phyloP scores from a whole-genome alignment of 2,113 vertebrate genomes.

The Saimiri boliviensis region DNA sequence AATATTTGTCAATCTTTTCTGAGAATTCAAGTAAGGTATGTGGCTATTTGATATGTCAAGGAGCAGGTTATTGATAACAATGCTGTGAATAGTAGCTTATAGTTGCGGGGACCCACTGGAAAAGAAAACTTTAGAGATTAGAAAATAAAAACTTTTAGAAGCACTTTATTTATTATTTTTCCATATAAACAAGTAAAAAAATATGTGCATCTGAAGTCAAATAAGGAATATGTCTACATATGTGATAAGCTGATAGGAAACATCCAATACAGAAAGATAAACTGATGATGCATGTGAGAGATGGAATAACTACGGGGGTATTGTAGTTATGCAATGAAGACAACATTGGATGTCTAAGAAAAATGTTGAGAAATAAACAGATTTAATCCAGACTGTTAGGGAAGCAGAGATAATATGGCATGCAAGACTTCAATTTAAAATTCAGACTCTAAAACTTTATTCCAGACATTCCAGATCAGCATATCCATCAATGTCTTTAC shows the following conservation, averaged over 20 bases:
- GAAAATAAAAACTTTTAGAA: not conserved
- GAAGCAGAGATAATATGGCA: not conserved
- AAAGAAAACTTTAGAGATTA: not conserved
- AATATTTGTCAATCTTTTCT: not conserved
- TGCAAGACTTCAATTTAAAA: not conserved
- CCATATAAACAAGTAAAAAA: not conserved
- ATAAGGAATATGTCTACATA: not conserved
- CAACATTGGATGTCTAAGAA: not conserved
- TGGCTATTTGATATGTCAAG: not conserved
- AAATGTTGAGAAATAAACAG: not conserved
- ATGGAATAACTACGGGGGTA: accelerated
- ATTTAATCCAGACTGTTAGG: not conserved
- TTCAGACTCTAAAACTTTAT: not conserved
- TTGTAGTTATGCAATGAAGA: not conserved
- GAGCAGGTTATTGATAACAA: not conserved
- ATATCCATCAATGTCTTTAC: not conserved
- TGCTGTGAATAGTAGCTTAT: not conserved
- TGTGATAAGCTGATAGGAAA: not conserved
- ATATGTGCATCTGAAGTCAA: not conserved
- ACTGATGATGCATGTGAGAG: not conserved
- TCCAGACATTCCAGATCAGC: not conserved
- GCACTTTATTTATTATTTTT: not conserved
- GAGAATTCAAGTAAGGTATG: not conserved
- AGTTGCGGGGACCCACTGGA: accelerated
- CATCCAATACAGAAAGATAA: not conserved